Percentiles rank a stretch among this genome's conserved stretches.
Evolutionary conservation across 2,113 vertebrate species (phyloP).

Genomic region (Hiodon alosoides): DNA sequence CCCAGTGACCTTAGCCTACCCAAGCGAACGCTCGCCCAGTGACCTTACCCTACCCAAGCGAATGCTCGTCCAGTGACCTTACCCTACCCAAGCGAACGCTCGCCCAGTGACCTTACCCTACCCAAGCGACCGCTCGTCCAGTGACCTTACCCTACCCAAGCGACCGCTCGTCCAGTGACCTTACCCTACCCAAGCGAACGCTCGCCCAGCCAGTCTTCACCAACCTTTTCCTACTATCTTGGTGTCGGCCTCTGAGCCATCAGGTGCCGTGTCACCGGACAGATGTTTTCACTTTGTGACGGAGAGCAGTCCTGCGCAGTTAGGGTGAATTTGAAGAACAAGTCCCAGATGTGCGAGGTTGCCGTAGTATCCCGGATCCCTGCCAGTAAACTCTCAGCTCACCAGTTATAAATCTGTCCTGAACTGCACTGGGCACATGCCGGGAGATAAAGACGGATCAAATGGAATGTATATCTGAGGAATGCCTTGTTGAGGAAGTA

Average conservation of each 20-base stretch:
- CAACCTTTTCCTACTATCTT: too few relatives aligned
- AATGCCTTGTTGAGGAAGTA: slow-evolving; percentile 5
- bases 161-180: neutral
- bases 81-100: too few relatives aligned
- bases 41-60: too few relatives aligned
- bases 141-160: too few relatives aligned
- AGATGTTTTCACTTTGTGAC: too few relatives aligned
- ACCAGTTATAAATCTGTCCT: neutral
- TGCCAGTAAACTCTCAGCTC: neutral
- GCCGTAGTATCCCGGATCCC: neutral
- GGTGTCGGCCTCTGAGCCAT: too few relatives aligned
- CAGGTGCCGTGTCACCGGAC: too few relatives aligned
- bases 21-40: neutral
- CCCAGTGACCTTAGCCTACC: neutral
- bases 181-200: too few relatives aligned
- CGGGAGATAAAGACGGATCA: neutral
- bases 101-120: neutral
- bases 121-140: neutral
- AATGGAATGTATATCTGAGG: neutral
- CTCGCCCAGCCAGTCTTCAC: neutral
- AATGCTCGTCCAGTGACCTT: neutral
- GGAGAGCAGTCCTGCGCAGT: neutral
- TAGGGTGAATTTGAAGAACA: neutral
- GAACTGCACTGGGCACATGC: neutral
- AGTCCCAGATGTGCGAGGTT: slow-evolving; percentile 15